phyloP scores from a whole-genome alignment of 2,888 invertebrate genomes.

The Drosophila mettleri region DNA sequence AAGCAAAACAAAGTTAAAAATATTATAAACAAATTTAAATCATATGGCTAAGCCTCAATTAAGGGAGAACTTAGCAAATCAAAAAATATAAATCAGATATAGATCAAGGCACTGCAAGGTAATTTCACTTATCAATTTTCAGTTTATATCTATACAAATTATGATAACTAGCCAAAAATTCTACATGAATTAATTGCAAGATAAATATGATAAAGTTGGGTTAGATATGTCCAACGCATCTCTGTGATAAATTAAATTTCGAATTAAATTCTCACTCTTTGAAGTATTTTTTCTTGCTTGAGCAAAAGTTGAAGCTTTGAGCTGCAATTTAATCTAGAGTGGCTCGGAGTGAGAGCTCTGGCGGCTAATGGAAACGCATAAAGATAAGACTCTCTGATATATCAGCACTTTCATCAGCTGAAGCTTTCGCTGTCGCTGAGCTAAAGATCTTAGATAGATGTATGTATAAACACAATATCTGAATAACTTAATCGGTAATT shows the following conservation, averaged over 20 bases:
- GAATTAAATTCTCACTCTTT: neutral
- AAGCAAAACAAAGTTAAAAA: neutral
- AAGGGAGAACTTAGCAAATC: no score
- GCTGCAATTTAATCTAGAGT: constrained; percentile 12
- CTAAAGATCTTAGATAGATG: neutral
- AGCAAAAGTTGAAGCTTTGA: neutral
- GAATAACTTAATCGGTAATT: constrained; percentile 6
- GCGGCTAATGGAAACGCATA: constrained; percentile 12
- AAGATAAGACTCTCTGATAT: constrained; percentile 7
- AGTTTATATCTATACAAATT: no score
- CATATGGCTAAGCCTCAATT: constrained; percentile 12
- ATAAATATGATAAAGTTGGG: no score
- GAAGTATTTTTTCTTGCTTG: constrained; percentile 1
- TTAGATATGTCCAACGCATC: no score
- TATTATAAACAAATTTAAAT: constrained; percentile 19
- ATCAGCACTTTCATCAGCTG: constrained; percentile 22
- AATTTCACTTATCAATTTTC: no score
- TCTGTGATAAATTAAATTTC: neutral
- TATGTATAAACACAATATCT: neutral
- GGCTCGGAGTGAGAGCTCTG: constrained; percentile 19
- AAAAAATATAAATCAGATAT: neutral
- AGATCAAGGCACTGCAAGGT: no score
- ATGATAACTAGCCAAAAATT: no score
- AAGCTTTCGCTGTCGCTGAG: constrained; percentile 4
- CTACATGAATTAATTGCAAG: no score